These are phyloP conservation scores for Ceraclea dissimilis DNA, from an alignment of 2,888 invertebrate genomes.

Conservation along the genomic window DNA sequence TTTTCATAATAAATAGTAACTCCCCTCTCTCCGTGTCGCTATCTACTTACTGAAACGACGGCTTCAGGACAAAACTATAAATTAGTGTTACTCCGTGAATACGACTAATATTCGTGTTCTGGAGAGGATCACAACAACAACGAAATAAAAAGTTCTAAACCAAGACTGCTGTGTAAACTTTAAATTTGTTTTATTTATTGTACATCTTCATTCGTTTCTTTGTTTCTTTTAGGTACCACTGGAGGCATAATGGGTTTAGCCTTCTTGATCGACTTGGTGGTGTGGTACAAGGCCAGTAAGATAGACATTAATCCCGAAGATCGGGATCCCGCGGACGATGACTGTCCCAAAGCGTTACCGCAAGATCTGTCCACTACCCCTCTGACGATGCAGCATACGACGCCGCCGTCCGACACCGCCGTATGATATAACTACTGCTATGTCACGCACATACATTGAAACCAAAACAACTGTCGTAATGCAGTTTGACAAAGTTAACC, in stretches of 20 bases:
- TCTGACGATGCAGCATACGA: constrained; percentile 29
- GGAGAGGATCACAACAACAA: no score
- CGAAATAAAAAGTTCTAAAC: no score
- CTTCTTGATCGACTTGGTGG: constrained; percentile 80
- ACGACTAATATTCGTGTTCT: no score
- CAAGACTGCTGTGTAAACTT: no score
- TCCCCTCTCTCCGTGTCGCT: no score
- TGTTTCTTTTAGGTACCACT: constrained; percentile 62
- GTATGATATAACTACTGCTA: constrained; percentile 1
- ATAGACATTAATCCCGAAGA: constrained; percentile 60
- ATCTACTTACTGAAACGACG: no score
- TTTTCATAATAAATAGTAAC: no score
- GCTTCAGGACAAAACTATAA: no score
- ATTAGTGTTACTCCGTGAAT: no score
- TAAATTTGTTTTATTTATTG: no score
- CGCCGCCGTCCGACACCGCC: constrained; percentile 24
- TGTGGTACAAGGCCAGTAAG: constrained; percentile 83
- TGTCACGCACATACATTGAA: background rate
- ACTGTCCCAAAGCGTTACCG: constrained; percentile 28
- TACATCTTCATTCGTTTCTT: no score
- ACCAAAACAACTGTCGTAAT: background rate
- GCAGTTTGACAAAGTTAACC: background rate
- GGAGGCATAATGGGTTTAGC: constrained; percentile 79
- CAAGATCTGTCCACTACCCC: constrained; percentile 27
- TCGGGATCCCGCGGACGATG: constrained; percentile 26